Base-by-base conservation (phyloP, 2,113 vertebrate species). In the Lipophrys pholis region DNA sequence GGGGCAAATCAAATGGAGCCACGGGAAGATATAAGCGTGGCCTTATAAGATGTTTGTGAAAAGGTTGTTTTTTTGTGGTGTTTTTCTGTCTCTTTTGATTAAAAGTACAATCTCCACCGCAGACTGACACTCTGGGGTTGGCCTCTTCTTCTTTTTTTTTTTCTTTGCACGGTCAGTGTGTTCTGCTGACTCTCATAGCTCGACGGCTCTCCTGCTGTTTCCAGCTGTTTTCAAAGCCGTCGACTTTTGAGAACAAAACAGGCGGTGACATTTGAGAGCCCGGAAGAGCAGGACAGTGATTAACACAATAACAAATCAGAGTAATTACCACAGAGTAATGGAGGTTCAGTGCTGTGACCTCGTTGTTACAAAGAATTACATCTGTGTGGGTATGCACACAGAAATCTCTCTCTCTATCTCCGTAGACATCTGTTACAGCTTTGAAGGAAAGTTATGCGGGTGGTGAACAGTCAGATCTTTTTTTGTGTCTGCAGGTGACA, bases 211-310 rank as follows among this genome's bases (percentile, higher is more conserved):
- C 66, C 45, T 17, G 53, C 56, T 74, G 62, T 15, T 49, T 17
- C 59, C 78, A 77, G 64, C 75, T 78, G 73, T 54, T 79, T 21
- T 14, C 38, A 52, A 30, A 15, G 11, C 11, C 9, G 8, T 51
- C 7, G 0, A 16, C 53, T 38, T 41, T 8, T n/a, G 39, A 45
- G 39, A 67, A 42, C 55, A 55, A 8, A 76, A n/a, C 48, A 53
- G 42, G 30, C 50, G 4, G n/a, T 49, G 77, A 38, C 52, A 72
- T 69, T 58, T 54, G 40, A 62, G 5, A 15, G 48, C 30, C 17
- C 55, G 38, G 53, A 48, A 40, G 35, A 42, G 15, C 36, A 46
- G 12, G 1, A 42, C 8, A 42, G 21, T 30, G 21, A 30, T 30
- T 30, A 42, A 42, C 7, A 42, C 7, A 21, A 46, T n/a, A 43